Evolutionary conservation across 2,797 vertebrate genomes (phyloP).

Genomic region (Fistularia commersonii): DNA sequence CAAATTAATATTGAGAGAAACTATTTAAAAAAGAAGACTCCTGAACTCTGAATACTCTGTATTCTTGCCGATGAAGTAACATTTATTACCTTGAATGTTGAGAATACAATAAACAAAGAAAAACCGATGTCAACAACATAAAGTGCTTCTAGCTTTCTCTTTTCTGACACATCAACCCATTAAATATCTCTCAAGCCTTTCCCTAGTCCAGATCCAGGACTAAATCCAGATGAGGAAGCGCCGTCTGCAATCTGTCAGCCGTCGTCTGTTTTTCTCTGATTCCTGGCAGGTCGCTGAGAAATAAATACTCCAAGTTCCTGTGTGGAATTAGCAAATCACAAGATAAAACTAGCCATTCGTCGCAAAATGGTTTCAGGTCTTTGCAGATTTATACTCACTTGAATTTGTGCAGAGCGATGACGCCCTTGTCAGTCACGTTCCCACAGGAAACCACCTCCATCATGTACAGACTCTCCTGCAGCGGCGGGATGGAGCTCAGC

Average conservation of each 20-base stretch:
- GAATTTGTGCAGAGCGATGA: constrained; percentile 83
- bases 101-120: constrained; percentile 40
- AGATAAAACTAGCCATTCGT: background rate
- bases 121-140: constrained; percentile 16
- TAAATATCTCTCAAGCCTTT: too few species aligned
- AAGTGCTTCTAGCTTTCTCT: constrained; percentile 36
- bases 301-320: constrained; percentile 88
- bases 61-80: constrained; percentile 26
- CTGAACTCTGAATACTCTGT: too few species aligned
- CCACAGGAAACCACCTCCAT: constrained; percentile 91
- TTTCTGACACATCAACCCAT: background rate
- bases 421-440: constrained; percentile 86
- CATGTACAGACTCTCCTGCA: constrained; percentile 80
- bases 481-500: constrained; percentile 78
- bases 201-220: constrained; percentile 80
- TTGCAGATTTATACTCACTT: constrained; percentile 74
- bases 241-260: constrained; percentile 71
- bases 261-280: constrained; percentile 80
- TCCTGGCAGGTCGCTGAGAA: constrained; percentile 90
- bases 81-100: constrained; percentile 34
- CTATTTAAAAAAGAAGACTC: constrained; percentile 7
- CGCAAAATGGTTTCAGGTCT: too few species aligned
- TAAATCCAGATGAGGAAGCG: constrained; percentile 81
- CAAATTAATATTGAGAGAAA: constrained; percentile 66
- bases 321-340: constrained; percentile 20